Percentiles rank a stretch among this genome's conserved stretches.
Conservation (phyloP, 2,797 vertebrate genomes). For the Tangara arthus region DNA sequence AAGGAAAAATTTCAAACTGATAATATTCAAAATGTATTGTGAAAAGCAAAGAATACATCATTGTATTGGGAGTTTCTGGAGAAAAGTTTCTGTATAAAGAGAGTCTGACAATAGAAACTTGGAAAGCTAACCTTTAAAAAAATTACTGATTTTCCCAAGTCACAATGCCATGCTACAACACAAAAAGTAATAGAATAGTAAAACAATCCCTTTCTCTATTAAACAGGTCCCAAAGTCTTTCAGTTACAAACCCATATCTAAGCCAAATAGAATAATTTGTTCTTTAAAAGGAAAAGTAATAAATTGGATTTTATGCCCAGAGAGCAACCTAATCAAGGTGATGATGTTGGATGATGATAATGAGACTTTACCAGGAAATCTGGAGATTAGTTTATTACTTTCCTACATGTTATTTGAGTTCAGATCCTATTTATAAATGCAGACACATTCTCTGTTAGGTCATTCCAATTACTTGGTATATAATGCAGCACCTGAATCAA, state of each 20-base stretch:
- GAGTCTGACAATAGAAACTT: background rate
- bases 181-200: background rate
- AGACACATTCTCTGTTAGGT: conserved; percentile 1
- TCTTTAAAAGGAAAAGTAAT: conserved; percentile 7
- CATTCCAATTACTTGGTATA: conserved; percentile 19
- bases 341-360: background rate
- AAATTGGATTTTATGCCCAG: background rate
- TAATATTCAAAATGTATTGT: background rate
- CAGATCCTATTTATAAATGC: conserved; percentile 27
- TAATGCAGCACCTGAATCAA: conserved; percentile 31
- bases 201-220: background rate
- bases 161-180: background rate
- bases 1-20: background rate
- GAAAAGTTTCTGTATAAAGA: background rate
- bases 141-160: background rate
- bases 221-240: background rate
- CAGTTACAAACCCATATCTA: background rate
- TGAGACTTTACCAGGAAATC: conserved; percentile 11
- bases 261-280: background rate
- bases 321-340: background rate
- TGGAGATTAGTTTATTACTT: conserved; percentile 20
- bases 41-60: background rate
- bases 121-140: background rate
- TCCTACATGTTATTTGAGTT: conserved; percentile 12
- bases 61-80: background rate